A percentile compares a stretch with the other conserved stretches of the same genome.
phyloP scores from a whole-genome alignment of 2,888 invertebrate genomes.

The Caenorhabditis sp. region DNA sequence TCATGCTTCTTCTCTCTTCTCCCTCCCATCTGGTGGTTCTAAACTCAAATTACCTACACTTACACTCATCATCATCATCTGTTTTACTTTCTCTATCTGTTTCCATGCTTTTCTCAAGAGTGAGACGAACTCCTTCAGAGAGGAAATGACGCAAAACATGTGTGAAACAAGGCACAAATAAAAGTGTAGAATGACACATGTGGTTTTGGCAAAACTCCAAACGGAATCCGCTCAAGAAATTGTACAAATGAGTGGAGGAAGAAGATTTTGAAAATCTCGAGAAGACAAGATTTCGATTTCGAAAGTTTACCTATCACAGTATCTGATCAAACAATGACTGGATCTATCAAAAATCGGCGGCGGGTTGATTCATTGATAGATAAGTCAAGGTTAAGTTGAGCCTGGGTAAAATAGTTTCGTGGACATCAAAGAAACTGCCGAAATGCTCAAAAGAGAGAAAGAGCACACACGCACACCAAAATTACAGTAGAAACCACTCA shows the following conservation, averaged over 20 bases:
- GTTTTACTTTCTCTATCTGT: slow-evolving; percentile 11
- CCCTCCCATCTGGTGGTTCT: slow-evolving; percentile 7
- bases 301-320: slow-evolving; percentile 27
- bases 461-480: background rate
- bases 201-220: slow-evolving; percentile 11
- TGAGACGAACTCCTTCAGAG: background rate
- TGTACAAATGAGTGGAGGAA: slow-evolving; percentile 11
- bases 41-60: slow-evolving; percentile 51
- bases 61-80: slow-evolving; percentile 21
- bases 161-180: slow-evolving; percentile 50
- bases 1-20: slow-evolving; percentile 3
- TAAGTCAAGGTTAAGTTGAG: slow-evolving; percentile 6
- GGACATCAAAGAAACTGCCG: slow-evolving; percentile 36
- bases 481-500: slow-evolving; percentile 50
- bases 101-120: background rate
- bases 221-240: no score
- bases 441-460: slow-evolving; percentile 15
- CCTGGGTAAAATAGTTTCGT: background rate
- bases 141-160: slow-evolving; percentile 59
- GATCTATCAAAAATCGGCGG: slow-evolving; percentile 34
- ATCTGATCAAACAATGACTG: slow-evolving; percentile 30
- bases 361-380: slow-evolving; percentile 4
- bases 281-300: slow-evolving; percentile 11
- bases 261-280: background rate
- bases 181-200: slow-evolving; percentile 47